Evolutionary conservation across 2,797 vertebrate genomes (phyloP), one percentile per base, ranked within the genome.

Genomic region (Morus bassanus): DNA sequence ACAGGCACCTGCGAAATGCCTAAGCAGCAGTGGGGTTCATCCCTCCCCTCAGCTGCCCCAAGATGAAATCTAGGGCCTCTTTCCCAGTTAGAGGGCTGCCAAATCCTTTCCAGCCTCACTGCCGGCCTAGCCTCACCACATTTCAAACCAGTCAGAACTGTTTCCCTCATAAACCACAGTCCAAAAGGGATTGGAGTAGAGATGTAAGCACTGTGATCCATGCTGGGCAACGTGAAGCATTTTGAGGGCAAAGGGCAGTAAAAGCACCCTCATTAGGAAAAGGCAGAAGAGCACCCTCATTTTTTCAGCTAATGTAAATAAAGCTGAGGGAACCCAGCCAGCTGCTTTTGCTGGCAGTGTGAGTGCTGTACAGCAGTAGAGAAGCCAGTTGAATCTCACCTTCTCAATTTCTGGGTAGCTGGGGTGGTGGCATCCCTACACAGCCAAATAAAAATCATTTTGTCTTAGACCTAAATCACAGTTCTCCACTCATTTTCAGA

Each of bases 111-210:
- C 65, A 78, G 25, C 11, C 48, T 76, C 51, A 9, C 22, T 10
- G 45, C 48, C 7, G 2, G 11, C 9, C 74, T 53, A 8, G 64
- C 25, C 51, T 91, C 13, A 8, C 18, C 25, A 28, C 0, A 0
- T 59, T 92, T 82, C 74, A 81, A 87, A 65, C 8, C 25, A 63
- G 43, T 41, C 54, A 85, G 67, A 89, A 50, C 23, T 0, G 6
- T 63, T 91, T 74, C 23, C 25, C n/a, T 74, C 43, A 56, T 28
- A 92, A 37, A 3, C 12, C 28, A n/a, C 46, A 50, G 18, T 33
- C 21, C 13, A 33, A 92, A 87, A 83, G 31, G 13, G 21, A 24
- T 14, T 3, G 1, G 46, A 78, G 27, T 35, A 10, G 72, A 72
- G n/a, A 28, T 30, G 33, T 5, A 46, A 80, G 30, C 22, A 16